Percentiles rank a stretch among this genome's conserved stretches.
phyloP scores from a whole-genome alignment of 2,113 vertebrate species.

The Ciconia stormi region DNA sequence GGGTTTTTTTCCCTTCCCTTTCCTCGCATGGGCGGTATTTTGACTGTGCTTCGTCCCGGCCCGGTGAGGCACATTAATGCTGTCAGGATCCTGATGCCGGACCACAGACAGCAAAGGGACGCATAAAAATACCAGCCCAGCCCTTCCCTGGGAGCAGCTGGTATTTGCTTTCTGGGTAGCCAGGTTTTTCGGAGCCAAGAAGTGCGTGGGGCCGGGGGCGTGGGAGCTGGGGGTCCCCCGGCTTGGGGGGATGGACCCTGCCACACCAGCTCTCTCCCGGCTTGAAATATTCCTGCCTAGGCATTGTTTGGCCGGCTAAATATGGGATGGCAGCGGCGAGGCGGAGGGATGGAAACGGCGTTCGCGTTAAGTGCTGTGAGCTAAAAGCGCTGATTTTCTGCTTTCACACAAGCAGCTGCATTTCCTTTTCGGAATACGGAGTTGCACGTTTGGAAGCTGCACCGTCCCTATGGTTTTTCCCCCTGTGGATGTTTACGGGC shows the following conservation, averaged over 20 bases:
- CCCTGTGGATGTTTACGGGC: too few relatives aligned
- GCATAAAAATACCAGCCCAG: neutral
- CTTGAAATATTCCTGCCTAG: neutral
- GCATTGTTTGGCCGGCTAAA: too few relatives aligned
- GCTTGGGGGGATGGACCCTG: rapidly evolving
- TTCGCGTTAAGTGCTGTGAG: neutral
- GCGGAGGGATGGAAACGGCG: neutral
- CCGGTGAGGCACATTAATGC: neutral
- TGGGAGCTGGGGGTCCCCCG: neutral
- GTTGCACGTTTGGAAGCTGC: neutral
- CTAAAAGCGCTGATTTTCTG: neutral
- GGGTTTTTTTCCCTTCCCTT: neutral
- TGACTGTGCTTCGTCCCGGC: neutral
- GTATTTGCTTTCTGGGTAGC: neutral
- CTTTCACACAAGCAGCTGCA: rapidly evolving
- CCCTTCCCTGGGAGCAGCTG: neutral
- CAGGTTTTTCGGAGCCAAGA: neutral
- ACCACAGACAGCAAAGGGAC: neutral
- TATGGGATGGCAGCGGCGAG: neutral
- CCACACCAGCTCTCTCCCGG: rapidly evolving
- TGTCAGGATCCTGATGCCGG: neutral
- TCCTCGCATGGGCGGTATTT: neutral
- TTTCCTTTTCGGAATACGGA: neutral
- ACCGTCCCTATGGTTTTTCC: neutral
- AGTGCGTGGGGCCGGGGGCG: neutral